Conservation (phyloP, 2,113 vertebrate species). For the Trogon melanurus region DNA sequence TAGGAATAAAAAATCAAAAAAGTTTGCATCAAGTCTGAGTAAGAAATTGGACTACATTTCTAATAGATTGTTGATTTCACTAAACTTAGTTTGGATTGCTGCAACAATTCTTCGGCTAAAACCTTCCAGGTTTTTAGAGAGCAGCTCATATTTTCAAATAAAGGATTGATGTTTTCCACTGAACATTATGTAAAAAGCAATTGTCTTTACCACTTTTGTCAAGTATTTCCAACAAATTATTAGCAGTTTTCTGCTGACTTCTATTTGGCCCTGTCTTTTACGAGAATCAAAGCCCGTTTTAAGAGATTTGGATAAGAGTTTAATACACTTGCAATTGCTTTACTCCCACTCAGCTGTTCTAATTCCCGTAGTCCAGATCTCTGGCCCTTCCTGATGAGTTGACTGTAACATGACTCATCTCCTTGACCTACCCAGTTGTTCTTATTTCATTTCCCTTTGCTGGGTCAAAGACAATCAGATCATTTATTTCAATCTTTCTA, state of each 20-base stretch:
- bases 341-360: conserved; percentile 44
- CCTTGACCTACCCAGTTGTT: conserved; percentile 60
- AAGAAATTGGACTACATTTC: background rate
- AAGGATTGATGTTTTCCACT: background rate
- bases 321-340: conserved; percentile 42
- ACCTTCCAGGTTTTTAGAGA: background rate
- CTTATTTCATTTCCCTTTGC: conserved; percentile 48
- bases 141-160: conserved; percentile 8
- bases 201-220: conserved; percentile 4
- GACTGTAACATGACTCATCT: conserved; percentile 49
- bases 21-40: background rate
- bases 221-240: background rate
- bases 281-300: background rate
- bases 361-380: conserved; percentile 53
- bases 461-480: conserved; percentile 38
- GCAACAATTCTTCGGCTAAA: background rate
- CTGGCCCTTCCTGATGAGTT: conserved; percentile 44
- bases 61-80: background rate
- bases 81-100: background rate
- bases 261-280: background rate
- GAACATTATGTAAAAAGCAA: background rate
- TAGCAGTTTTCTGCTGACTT: conserved; percentile 9
- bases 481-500: conserved; percentile 42
- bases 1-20: background rate
- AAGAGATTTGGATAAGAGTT: background rate